A percentile compares a stretch with the other conserved stretches of the same genome.
Conservation (phyloP, 1,140 invertebrate genomes). For the Lepidurus apus region DNA sequence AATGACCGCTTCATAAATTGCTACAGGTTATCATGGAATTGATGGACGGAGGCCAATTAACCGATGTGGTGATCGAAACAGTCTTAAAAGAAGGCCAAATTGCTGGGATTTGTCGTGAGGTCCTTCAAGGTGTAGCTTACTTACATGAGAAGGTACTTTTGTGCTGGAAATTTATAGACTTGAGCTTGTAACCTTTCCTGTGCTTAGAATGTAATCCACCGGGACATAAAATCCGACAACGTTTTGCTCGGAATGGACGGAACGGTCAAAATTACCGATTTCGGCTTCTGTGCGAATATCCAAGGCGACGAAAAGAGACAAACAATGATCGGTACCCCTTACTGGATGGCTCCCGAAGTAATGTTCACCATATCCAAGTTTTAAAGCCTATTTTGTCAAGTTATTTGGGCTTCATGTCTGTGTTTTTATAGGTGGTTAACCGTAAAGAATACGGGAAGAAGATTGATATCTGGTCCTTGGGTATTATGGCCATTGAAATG, state of each 20-base stretch:
- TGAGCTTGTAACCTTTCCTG: background rate
- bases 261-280: constrained; percentile 94
- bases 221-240: constrained; percentile 96
- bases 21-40: constrained; percentile 75
- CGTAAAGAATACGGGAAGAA: constrained; percentile 60
- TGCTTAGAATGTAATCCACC: constrained; percentile 70
- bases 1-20: background rate
- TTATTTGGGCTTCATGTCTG: background rate
- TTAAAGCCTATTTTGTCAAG: background rate
- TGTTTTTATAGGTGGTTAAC: constrained; percentile 46
- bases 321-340: constrained; percentile 87
- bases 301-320: constrained; percentile 88
- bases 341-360: constrained; percentile 55
- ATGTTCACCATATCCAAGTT: constrained; percentile 42
- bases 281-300: constrained; percentile 92
- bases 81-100: constrained; percentile 97
- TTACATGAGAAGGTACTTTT: constrained; percentile 65
- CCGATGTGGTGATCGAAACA: constrained; percentile 95
- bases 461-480: constrained; percentile 56
- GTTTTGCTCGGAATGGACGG: constrained; percentile 94
- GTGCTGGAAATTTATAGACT: background rate
- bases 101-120: constrained; percentile 88
- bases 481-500: constrained; percentile 75
- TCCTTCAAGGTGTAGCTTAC: constrained; percentile 85
- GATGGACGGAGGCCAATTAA: constrained; percentile 89